Percentiles rank a stretch among this genome's conserved stretches.
phyloP scores from a whole-genome alignment of 2,113 vertebrate genomes.

The Dicentrarchus labrax region DNA sequence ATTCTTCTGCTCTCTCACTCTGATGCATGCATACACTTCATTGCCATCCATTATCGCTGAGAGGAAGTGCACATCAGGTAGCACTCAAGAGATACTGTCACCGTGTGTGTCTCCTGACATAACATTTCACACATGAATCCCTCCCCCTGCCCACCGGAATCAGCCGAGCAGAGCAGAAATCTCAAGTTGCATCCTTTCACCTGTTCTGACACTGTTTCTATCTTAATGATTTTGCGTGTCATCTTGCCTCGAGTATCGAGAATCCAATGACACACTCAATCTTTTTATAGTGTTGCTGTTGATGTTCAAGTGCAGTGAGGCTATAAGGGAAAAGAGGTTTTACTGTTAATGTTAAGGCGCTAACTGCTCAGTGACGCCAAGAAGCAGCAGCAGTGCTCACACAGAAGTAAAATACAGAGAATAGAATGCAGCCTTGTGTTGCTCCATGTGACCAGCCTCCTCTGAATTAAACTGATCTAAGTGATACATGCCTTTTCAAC shows the following conservation, averaged over 20 bases:
- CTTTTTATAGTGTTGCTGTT: not conserved
- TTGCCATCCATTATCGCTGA: constrained; percentile 39
- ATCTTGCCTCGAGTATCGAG: not conserved
- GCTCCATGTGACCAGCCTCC: constrained; percentile 27
- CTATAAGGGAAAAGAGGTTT: not conserved
- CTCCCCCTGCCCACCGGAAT: constrained; percentile 12
- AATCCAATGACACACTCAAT: constrained; percentile 9
- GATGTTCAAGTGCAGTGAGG: constrained; percentile 1
- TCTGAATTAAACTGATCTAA: constrained; percentile 58
- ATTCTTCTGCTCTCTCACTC: constrained; percentile 16
- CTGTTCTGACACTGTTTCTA: not conserved
- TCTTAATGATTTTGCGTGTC: not conserved
- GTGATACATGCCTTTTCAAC: constrained; percentile 64
- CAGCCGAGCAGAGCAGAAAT: constrained; percentile 28
- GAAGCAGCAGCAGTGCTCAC: not conserved
- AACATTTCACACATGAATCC: constrained; percentile 26
- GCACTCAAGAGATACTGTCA: constrained; percentile 29
- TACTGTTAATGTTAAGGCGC: constrained; percentile 4
- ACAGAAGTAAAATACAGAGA: constrained; percentile 17
- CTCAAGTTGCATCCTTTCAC: constrained; percentile 18
- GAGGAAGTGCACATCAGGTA: constrained; percentile 36
- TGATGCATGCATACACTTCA: constrained; percentile 3
- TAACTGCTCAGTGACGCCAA: constrained; percentile 18
- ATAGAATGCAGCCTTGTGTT: constrained; percentile 41
- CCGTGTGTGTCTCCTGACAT: constrained; percentile 7